Evolutionary conservation across 2,797 vertebrate genomes (phyloP).

Genomic region (Rhinella marina): DNA sequence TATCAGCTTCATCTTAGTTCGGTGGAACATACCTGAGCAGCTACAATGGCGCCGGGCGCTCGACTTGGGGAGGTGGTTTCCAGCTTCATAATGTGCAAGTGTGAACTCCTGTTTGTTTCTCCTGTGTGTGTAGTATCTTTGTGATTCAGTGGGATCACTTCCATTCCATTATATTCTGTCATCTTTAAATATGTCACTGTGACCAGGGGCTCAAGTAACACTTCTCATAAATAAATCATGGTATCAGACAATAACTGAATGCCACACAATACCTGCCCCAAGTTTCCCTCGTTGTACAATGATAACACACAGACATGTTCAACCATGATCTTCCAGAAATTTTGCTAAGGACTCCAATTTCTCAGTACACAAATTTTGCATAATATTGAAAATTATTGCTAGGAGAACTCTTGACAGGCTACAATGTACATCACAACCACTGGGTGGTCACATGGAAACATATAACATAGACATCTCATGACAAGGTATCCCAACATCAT

Average conservation of each 20-base stretch:
- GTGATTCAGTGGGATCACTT: not conserved
- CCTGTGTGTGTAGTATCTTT: not conserved
- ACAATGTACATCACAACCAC: too few species aligned
- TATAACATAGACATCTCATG: too few species aligned
- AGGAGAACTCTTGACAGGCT: too few species aligned
- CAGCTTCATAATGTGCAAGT: conserved; percentile 2
- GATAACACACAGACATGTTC: not conserved
- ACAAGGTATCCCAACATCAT: too few species aligned
- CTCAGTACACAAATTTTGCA: too few species aligned
- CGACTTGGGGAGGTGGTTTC: conserved; percentile 27
- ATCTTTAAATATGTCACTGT: not conserved
- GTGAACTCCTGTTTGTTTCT: conserved; percentile 5
- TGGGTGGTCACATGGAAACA: too few species aligned
- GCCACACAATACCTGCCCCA: not conserved
- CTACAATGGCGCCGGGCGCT: conserved; percentile 28
- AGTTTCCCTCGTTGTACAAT: not conserved
- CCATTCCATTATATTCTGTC: not conserved
- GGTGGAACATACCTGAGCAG: conserved; percentile 25
- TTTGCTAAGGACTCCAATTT: too few species aligned
- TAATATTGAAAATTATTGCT: too few species aligned
- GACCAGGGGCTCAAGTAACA: not conserved
- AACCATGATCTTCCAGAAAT: too few species aligned
- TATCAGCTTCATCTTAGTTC: conserved; percentile 46
- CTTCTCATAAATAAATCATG: not conserved
- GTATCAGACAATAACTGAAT: not conserved